A percentile compares a stretch with the other conserved stretches of the same genome.
phyloP scores from a whole-genome alignment of 1,140 invertebrate species.

The Hyles vespertilio region DNA sequence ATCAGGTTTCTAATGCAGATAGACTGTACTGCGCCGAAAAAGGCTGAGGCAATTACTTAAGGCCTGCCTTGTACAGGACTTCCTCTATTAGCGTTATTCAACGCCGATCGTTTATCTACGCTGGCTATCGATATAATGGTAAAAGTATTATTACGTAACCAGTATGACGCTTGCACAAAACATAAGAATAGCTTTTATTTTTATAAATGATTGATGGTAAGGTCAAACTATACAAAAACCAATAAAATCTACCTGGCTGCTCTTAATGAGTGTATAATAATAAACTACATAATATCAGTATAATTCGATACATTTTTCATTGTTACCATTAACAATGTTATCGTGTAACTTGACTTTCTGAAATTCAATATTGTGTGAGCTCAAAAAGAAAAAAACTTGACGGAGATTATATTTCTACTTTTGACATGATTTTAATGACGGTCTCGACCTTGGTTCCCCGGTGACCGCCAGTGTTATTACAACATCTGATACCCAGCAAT shows the following conservation, averaged over 20 bases:
- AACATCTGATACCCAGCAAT: neutral
- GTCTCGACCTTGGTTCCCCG: slow-evolving; percentile 20
- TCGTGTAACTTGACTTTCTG: no score
- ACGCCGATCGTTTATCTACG: slow-evolving; percentile 23
- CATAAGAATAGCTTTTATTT: no score
- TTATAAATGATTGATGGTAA: no score
- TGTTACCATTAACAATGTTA: no score
- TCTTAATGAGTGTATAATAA: no score
- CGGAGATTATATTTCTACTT: slow-evolving; percentile 41
- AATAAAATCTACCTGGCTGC: no score
- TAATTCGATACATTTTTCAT: slow-evolving; percentile 6
- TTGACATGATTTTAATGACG: slow-evolving; percentile 47
- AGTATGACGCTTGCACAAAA: no score
- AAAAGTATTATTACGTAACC: no score
- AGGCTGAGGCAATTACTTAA: slow-evolving; percentile 70
- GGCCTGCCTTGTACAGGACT: slow-evolving; percentile 46
- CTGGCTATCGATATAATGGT: no score
- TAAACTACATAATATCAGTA: no score
- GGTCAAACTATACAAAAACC: no score
- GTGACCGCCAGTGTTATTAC: slow-evolving; percentile 20
- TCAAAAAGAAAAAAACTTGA: slow-evolving; percentile 23
- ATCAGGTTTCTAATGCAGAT: neutral
- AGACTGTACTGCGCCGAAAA: slow-evolving; percentile 14
- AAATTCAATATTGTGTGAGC: no score
- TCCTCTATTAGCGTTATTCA: slow-evolving; percentile 51